Base-by-base conservation (phyloP, 2,113 vertebrate species). In the Oreochromis niloticus region DNA sequence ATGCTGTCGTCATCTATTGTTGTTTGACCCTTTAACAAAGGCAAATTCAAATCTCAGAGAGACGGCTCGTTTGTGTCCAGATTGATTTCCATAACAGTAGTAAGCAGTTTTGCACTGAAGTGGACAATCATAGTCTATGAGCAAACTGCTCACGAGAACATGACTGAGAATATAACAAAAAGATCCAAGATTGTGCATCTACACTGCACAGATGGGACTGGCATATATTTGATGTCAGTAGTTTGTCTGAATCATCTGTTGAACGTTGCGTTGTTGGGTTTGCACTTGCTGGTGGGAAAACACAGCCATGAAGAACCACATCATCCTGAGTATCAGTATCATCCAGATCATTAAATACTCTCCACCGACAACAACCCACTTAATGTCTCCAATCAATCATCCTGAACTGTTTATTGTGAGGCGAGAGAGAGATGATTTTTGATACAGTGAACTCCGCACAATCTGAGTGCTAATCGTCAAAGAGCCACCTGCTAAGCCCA, bases 211-310 rank as follows among this genome's bases (percentile, higher is more conserved):
- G 6, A 66, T 6, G 50, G 19, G 11, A 24, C 1, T 2, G 3
- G 4, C 5, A 66, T 36, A 48, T 81, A 86, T 80, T 81, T 55
- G 68, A 82, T 63, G n/a, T 78, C 84, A 59, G 24, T 80, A 46
- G 78, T 91, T 66, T 84, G 87, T 68, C 80, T 84, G 91, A 87
- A 86, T 91, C 83, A 61, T 84, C 86, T 91, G 88, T 86, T 86
- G 80, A 89, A 86, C 73, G 84, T 68, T 82, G 59, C 6, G 61
- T 82, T 82, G 52, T 54, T 41, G 27, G 30, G 83, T 85, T 56
- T 50, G 36, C 61, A 24, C 6, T 0, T 27, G 9, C 50, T 54
- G 36, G 36, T 36, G 75, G 73, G 9, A 56, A 73, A 80, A 24
- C 9, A 9, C 19, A 75, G 82, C 36, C 48, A 32, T 9, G 17